A percentile compares a stretch with the other conserved stretches of the same genome.
Evolutionary conservation across 1,140 invertebrate genomes (phyloP).

Genomic region (Linepithema humile): DNA sequence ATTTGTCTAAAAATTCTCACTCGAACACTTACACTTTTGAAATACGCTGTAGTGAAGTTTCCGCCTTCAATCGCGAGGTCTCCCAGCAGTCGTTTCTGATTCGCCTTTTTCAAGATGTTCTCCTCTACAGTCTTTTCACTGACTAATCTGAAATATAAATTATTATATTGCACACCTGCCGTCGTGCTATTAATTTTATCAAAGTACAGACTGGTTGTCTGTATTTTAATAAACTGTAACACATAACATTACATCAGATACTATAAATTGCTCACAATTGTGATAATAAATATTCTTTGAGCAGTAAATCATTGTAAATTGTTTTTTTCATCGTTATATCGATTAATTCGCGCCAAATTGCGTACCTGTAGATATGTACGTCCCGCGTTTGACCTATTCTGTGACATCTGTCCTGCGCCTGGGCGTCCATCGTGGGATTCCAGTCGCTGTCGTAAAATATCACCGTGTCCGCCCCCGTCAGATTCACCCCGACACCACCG

Average conservation of each 20-base stretch:
- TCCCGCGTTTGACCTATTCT: constrained; percentile 99
- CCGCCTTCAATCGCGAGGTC: constrained; percentile 99
- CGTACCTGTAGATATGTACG: constrained; percentile 97
- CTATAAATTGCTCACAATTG: too few species aligned
- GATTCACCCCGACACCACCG: constrained; percentile 99
- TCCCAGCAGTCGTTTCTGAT: constrained; percentile 97
- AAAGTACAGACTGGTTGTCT: not conserved
- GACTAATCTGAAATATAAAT: constrained; percentile 88
- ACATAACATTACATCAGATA: too few species aligned
- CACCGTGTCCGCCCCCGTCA: constrained; percentile 99
- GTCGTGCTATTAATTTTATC: not conserved
- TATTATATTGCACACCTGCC: not conserved
- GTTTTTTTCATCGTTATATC: constrained; percentile 4
- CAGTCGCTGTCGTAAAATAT: constrained; percentile 99
- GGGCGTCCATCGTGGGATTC: constrained; percentile 99
- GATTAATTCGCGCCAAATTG: not conserved
- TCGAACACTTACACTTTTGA: constrained; percentile 92
- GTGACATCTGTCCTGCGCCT: constrained; percentile 99
- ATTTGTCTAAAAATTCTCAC: not conserved
- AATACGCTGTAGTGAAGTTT: constrained; percentile 99
- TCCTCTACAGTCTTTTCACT: constrained; percentile 99
- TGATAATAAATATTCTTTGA: too few species aligned
- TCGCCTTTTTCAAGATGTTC: constrained; percentile 99
- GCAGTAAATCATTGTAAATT: too few species aligned
- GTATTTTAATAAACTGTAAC: not conserved